A percentile compares a stretch with the other conserved stretches of the same genome.
These are phyloP conservation scores for Oryzias curvinotus DNA, from an alignment of 2,113 vertebrate species.

Conservation along the genomic window DNA sequence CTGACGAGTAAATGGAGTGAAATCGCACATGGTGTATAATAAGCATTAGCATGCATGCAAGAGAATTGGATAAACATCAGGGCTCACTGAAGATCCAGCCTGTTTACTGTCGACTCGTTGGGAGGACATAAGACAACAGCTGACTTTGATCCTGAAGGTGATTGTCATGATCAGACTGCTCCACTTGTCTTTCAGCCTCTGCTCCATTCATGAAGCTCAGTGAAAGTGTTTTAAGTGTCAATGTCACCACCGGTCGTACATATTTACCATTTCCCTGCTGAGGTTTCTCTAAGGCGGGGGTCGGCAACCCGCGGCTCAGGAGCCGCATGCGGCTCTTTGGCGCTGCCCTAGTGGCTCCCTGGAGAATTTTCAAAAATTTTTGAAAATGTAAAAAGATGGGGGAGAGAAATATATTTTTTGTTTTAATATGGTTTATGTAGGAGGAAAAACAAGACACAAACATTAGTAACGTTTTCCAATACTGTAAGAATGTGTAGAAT, in stretches of 20 bases:
- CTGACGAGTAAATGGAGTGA: slow-evolving; percentile 29
- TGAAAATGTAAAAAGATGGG: too few species aligned
- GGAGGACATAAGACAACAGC: slow-evolving; percentile 27
- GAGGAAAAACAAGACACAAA: too few species aligned
- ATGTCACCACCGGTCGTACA: too few species aligned
- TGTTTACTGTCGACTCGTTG: slow-evolving; percentile 44
- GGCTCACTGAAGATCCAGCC: slow-evolving; percentile 17
- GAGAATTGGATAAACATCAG: slow-evolving; percentile 19
- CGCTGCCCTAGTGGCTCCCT: too few species aligned
- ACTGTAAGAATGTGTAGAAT: too few species aligned
- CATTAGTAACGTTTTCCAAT: too few species aligned
- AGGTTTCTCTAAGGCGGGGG: slow-evolving; percentile 11
- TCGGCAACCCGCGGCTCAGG: too few species aligned
- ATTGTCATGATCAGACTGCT: slow-evolving; percentile 53
- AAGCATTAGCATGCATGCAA: slow-evolving; percentile 18
- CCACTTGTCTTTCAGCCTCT: slow-evolving; percentile 56
- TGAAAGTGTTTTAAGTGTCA: not conserved
- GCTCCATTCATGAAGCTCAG: slow-evolving; percentile 7
- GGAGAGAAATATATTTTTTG: too few species aligned
- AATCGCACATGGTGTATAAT: slow-evolving; percentile 14
- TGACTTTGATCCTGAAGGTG: slow-evolving; percentile 43
- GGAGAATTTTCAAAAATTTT: too few species aligned
- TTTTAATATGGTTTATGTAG: too few species aligned
- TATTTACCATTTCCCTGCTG: not conserved
- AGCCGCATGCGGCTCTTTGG: too few species aligned